Percentiles rank a stretch among this genome's conserved stretches.
Conservation (phyloP, 2,113 vertebrate genomes). For the Rhea pennata region DNA sequence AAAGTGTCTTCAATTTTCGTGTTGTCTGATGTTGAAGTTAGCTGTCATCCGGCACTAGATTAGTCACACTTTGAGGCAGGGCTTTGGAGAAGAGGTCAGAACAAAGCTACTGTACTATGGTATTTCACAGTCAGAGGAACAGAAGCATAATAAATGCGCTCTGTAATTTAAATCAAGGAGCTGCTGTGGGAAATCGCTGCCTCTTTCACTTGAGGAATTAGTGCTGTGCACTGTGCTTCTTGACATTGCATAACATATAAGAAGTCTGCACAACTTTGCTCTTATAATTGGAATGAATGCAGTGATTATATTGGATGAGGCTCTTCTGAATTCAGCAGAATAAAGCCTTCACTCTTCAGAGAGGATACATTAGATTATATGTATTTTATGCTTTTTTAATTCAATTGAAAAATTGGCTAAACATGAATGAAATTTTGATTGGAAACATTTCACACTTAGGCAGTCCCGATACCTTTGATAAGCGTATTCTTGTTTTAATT, state of each 20-base stretch:
- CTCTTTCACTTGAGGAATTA: slow-evolving; percentile 85
- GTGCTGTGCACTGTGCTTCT: slow-evolving; percentile 77
- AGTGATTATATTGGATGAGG: slow-evolving; percentile 82
- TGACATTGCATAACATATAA: slow-evolving; percentile 78
- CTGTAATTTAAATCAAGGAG: slow-evolving; percentile 90
- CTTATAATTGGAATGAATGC: slow-evolving; percentile 85
- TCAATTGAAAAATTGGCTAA: slow-evolving; percentile 85
- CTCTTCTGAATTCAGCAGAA: slow-evolving; percentile 82
- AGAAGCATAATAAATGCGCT: slow-evolving; percentile 87
- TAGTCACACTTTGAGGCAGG: slow-evolving; percentile 87
- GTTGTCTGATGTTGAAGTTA: slow-evolving; percentile 88
- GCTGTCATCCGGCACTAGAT: slow-evolving; percentile 87
- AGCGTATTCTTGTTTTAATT: slow-evolving; percentile 68
- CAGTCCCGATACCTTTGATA: slow-evolving; percentile 77
- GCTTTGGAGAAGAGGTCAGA: slow-evolving; percentile 87
- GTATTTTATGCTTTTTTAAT: slow-evolving; percentile 84
- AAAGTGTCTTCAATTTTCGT: slow-evolving; percentile 91
- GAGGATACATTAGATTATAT: slow-evolving; percentile 80
- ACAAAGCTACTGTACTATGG: slow-evolving; percentile 87
- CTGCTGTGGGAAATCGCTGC: slow-evolving; percentile 83
- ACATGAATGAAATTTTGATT: slow-evolving; percentile 87
- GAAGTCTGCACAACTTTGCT: slow-evolving; percentile 82
- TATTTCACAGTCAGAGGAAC: slow-evolving; percentile 88
- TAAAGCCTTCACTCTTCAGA: slow-evolving; percentile 79
- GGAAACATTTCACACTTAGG: slow-evolving; percentile 81